Conservation (phyloP, 2,797 vertebrate genomes). For the Anniella stebbinsi region DNA sequence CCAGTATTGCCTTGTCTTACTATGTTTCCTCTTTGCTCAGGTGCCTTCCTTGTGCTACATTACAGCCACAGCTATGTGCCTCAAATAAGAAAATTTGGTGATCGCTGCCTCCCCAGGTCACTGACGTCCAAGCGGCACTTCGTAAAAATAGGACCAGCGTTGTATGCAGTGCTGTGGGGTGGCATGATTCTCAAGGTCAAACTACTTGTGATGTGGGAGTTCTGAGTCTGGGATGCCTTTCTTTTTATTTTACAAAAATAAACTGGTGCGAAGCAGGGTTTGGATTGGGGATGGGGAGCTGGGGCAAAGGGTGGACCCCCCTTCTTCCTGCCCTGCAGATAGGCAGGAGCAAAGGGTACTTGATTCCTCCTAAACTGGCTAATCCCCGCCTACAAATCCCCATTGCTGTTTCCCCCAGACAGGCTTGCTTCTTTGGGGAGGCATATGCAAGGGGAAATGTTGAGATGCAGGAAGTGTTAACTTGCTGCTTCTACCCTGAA, state of each 20-base stretch:
- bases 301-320: too few species aligned
- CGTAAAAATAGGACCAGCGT: background rate
- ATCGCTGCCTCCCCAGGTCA: background rate
- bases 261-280: too few species aligned
- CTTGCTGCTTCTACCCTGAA: background rate
- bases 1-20: background rate
- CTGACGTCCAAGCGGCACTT: background rate
- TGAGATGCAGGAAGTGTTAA: background rate
- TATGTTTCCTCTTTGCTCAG: background rate
- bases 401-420: background rate
- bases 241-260: background rate
- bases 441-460: background rate
- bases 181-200: background rate
- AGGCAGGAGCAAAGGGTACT: background rate
- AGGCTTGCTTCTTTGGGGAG: background rate
- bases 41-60: background rate
- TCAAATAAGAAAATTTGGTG: too few species aligned
- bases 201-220: background rate
- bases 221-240: background rate
- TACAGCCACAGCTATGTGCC: background rate
- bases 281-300: too few species aligned
- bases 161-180: background rate
- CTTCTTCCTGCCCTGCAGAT: background rate
- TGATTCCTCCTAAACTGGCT: background rate
- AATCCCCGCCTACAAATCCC: background rate